These are phyloP conservation scores for Drosophila hydei DNA, from an alignment of 1,140 invertebrate species.

Conservation along the genomic window DNA sequence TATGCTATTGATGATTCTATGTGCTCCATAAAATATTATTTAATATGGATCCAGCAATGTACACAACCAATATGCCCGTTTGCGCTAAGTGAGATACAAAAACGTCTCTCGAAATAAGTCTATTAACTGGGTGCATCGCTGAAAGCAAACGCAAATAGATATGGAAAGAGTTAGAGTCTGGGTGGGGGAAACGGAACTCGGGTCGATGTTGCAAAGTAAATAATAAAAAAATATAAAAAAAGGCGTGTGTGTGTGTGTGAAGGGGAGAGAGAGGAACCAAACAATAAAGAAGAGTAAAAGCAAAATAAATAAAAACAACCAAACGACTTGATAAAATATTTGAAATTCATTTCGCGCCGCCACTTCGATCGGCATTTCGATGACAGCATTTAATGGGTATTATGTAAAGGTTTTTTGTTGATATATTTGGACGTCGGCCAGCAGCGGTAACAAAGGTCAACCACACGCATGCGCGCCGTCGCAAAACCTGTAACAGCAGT, in stretches of 20 bases:
- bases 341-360: constrained; percentile 72
- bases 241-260: not conserved
- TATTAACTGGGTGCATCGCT: not conserved
- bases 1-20: too few relatives aligned
- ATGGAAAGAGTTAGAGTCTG: not conserved
- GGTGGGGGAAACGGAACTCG: constrained; percentile 6
- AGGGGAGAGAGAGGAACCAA: not conserved
- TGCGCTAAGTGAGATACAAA: not conserved
- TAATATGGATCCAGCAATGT: too few relatives aligned
- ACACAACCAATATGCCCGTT: not conserved
- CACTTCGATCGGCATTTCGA: constrained; percentile 63
- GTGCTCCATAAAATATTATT: too few relatives aligned
- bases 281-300: constrained; percentile 16
- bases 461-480: constrained; percentile 1
- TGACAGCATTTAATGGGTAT: constrained; percentile 76
- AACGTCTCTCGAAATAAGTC: constrained; percentile 1
- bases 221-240: not conserved
- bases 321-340: constrained; percentile 59
- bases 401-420: constrained; percentile 61
- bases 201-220: constrained; percentile 1
- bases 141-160: constrained; percentile 5
- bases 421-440: constrained; percentile 10
- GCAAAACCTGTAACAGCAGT: constrained; percentile 9
- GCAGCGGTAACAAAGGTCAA: constrained; percentile 24
- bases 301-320: constrained; percentile 1